Evolutionary conservation across 2,888 invertebrate genomes (phyloP), one percentile per base, ranked within the genome.

Genomic region (Lottia gigantea): DNA sequence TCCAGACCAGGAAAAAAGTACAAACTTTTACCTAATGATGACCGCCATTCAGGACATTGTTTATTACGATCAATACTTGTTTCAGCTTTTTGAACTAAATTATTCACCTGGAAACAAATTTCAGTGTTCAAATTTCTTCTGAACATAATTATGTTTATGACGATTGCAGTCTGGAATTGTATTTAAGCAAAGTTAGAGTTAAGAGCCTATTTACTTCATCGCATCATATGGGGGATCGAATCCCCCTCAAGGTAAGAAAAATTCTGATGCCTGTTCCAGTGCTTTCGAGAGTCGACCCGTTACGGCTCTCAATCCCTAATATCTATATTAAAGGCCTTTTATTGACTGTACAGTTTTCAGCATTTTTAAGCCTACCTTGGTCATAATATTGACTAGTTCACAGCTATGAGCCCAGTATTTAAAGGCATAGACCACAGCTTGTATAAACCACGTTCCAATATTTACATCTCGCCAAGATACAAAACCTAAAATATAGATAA

Each of bases 361-460:
- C n/a, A n/a, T n/a, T n/a, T n/a, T n/a, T n/a, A n/a, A n/a, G 40
- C 11, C 2, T 40, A 40, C 40, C 40, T 40, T 40, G n/a, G 68
- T 70, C 73, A 75, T 73, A 0, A 75, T 66, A 26, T 66, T 46
- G 12, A 16, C 40, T 11, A 75, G 67, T 3, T 75, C 73, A 23
- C 68, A 26, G 61, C 68, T 71, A 70, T 73, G 68, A 0, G 75
- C 71, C 49, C 45, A 71, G 11, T 64, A 64, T 1, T 71, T 55
- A 61, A 75, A 70, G 14, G 73, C 64, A 64, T 68, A 71, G 3
- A 49, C 70, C 25, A 75, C 40, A 15, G 75, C 75, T 46, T 73
- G 75, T 8, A 73, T 69, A 45, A 75, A 75, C 73, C 73, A 75
- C 0, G 75, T 75, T 15, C 75, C 75, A 45, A 19, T 25, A 6